Conservation (phyloP, 37 sponge, comb jelly and placozoan genomes). For the Crambe crambe region DNA sequence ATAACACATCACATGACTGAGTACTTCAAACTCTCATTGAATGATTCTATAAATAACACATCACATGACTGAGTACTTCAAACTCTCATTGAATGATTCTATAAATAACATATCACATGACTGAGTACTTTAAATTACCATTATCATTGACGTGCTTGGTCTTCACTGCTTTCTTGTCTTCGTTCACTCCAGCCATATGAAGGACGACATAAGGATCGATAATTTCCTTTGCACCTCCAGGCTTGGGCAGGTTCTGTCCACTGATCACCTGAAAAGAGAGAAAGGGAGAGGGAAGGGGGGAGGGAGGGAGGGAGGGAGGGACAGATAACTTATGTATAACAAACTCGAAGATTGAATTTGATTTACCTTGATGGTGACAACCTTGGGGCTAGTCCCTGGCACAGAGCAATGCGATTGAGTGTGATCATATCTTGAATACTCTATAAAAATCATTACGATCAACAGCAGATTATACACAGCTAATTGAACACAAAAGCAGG, state of each 20-base stretch:
- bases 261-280: constrained; percentile 32
- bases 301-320: background rate
- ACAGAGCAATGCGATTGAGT: background rate
- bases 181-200: constrained; percentile 33
- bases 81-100: too few relatives aligned
- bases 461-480: too few relatives aligned
- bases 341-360: too few relatives aligned
- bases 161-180: constrained; percentile 38
- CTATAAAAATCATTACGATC: too few relatives aligned
- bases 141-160: constrained; percentile 44
- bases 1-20: too few relatives aligned
- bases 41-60: too few relatives aligned
- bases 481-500: too few relatives aligned
- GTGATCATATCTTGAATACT: background rate
- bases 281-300: background rate
- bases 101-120: too few relatives aligned
- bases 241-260: constrained; percentile 49
- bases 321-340: background rate
- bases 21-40: too few relatives aligned
- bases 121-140: constrained; percentile 24
- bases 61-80: too few relatives aligned
- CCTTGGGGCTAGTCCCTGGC: background rate
- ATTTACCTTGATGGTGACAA: constrained; percentile 1
- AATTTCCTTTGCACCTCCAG: constrained; percentile 46
- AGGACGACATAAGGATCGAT: constrained; percentile 71